Evolutionary conservation across 2,113 vertebrate genomes (phyloP).

Genomic region (Mesocricetus auratus): DNA sequence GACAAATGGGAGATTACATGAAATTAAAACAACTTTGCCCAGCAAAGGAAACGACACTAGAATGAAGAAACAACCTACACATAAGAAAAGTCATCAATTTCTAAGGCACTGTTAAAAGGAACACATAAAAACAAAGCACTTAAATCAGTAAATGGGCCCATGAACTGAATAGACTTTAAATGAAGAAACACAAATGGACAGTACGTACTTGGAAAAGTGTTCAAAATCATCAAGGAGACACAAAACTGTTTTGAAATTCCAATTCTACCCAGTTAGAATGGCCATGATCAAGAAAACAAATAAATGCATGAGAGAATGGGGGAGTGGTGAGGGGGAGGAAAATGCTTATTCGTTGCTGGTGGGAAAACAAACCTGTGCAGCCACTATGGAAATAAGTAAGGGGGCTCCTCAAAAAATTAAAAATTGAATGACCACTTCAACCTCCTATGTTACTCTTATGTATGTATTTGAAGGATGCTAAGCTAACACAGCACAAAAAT

Average conservation of each 20-base stretch:
- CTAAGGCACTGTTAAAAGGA: not conserved
- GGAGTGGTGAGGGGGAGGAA: too few relatives aligned
- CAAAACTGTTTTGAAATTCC: not conserved
- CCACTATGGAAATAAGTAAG: not conserved
- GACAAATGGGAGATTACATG: not conserved
- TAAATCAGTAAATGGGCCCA: too few relatives aligned
- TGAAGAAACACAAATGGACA: not conserved
- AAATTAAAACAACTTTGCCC: not conserved
- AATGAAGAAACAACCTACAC: not conserved
- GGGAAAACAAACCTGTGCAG: not conserved
- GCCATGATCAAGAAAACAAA: not conserved
- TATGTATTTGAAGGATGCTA: not conserved
- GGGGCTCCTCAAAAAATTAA: not conserved
- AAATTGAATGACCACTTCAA: not conserved
- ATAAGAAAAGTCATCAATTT: not conserved
- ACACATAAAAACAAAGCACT: not conserved
- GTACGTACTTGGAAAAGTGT: not conserved
- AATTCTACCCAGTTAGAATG: not conserved
- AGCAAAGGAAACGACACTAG: not conserved
- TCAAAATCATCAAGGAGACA: not conserved
- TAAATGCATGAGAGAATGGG: not conserved
- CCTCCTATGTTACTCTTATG: not conserved
- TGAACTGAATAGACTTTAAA: not conserved
- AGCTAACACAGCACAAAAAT: not conserved
- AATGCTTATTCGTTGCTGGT: not conserved